Evolutionary conservation across 2,797 vertebrate species (phyloP).

Genomic region (Psittacula echo): DNA sequence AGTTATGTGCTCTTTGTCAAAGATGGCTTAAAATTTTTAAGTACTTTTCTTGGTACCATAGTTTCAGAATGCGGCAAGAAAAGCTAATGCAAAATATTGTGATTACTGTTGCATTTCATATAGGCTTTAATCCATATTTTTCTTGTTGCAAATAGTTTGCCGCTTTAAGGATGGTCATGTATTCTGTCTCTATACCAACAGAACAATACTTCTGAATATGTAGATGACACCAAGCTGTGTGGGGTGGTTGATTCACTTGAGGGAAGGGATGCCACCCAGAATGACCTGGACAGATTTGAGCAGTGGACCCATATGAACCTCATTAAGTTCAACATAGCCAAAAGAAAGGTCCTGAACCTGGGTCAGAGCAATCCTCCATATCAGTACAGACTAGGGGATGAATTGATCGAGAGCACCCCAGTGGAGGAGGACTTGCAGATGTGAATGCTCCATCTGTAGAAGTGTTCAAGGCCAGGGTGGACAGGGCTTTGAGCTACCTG

Average conservation of each 20-base stretch:
- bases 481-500: neutral
- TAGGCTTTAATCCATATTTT: neutral
- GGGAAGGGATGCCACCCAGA: neutral
- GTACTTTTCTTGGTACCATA: neutral
- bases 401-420: neutral
- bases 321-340: neutral
- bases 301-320: neutral
- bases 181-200: neutral
- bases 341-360: neutral
- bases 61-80: neutral
- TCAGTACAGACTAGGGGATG: neutral
- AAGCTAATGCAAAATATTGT: neutral
- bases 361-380: neutral
- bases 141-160: neutral
- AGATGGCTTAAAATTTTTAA: neutral
- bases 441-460: neutral
- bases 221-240: fast-evolving
- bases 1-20: neutral
- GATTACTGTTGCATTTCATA: neutral
- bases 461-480: neutral
- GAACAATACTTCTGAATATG: neutral
- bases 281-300: fast-evolving
- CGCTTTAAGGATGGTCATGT: neutral
- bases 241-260: neutral
- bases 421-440: neutral